A percentile compares a stretch with the other conserved stretches of the same genome.
Evolutionary conservation across 2,888 invertebrate species (phyloP).

Genomic region (Morinoia aosen): DNA sequence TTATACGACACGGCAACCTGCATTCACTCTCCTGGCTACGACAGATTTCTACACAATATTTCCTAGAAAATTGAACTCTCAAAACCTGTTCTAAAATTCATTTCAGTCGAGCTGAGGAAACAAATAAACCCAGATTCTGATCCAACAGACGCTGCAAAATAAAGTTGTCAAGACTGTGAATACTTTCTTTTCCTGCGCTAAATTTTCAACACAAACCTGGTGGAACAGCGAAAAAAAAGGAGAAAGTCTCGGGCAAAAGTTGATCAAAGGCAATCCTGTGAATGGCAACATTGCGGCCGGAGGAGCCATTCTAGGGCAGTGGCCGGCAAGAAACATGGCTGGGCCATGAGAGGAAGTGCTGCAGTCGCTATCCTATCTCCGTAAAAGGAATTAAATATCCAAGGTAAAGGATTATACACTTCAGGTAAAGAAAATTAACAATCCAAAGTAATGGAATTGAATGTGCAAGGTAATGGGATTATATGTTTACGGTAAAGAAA

Average conservation of each 20-base stretch:
- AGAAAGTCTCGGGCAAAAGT: not conserved
- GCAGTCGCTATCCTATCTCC: not conserved
- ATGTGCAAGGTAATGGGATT: too few relatives aligned
- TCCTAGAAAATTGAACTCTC: not conserved
- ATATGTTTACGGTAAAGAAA: not conserved
- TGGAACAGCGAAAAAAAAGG: not conserved
- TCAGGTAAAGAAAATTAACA: too few relatives aligned
- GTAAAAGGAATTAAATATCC: not conserved
- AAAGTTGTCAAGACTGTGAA: not conserved
- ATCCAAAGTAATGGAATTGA: too few relatives aligned
- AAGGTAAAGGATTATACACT: not conserved
- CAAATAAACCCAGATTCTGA: not conserved
- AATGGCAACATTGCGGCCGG: slow-evolving; percentile 1
- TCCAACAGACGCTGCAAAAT: not conserved
- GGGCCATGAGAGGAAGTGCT: not conserved
- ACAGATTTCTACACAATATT: not conserved
- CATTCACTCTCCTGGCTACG: not conserved
- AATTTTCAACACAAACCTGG: not conserved
- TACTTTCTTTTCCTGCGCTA: not conserved
- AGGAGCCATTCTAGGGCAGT: not conserved
- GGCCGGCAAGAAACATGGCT: not conserved
- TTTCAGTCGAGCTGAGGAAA: not conserved
- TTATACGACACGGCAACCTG: not conserved
- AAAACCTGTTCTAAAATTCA: not conserved
- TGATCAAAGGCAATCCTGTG: slow-evolving; percentile 31